A percentile compares a stretch with the other conserved stretches of the same genome.
Evolutionary conservation across 2,888 invertebrate species (phyloP).

Genomic region (Tinea trinotella): DNA sequence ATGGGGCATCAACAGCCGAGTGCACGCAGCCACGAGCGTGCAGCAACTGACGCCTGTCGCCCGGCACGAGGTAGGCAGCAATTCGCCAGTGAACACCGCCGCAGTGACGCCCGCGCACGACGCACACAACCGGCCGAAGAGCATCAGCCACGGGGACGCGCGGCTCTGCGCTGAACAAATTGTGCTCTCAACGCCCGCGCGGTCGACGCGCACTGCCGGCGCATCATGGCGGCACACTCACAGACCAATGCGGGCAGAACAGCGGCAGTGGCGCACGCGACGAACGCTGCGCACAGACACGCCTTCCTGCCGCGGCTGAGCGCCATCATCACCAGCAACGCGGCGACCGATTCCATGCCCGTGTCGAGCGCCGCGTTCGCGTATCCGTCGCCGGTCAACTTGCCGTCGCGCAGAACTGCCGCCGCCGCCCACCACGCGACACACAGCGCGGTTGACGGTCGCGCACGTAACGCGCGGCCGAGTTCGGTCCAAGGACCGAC

Average conservation of each 20-base stretch:
- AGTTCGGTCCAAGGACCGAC: background rate
- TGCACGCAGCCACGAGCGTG: slow-evolving; percentile 81
- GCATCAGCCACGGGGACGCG: slow-evolving; percentile 64
- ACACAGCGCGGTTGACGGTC: background rate
- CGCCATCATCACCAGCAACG: slow-evolving; percentile 57
- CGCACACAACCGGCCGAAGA: slow-evolving; percentile 76
- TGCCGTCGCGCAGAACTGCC: background rate
- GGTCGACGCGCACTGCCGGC: background rate
- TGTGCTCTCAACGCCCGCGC: background rate
- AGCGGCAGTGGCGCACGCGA: background rate
- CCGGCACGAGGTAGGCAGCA: slow-evolving; percentile 79
- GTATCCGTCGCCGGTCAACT: slow-evolving; percentile 23
- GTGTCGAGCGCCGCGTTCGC: slow-evolving; percentile 58
- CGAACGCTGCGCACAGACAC: slow-evolving; percentile 32
- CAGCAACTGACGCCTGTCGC: slow-evolving; percentile 77
- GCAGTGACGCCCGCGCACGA: slow-evolving; percentile 77
- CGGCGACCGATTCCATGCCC: slow-evolving; percentile 68
- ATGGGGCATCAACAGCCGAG: too few species aligned
- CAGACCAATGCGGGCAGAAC: slow-evolving; percentile 45
- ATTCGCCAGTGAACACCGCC: slow-evolving; percentile 76
- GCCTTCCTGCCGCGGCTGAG: slow-evolving; percentile 50
- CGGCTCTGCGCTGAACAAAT: slow-evolving; percentile 33
- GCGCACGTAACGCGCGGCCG: background rate
- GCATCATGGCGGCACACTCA: slow-evolving; percentile 28
- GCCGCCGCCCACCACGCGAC: background rate